Evolutionary conservation across 2,888 invertebrate genomes (phyloP).

Genomic region (Coremacera marginata): DNA sequence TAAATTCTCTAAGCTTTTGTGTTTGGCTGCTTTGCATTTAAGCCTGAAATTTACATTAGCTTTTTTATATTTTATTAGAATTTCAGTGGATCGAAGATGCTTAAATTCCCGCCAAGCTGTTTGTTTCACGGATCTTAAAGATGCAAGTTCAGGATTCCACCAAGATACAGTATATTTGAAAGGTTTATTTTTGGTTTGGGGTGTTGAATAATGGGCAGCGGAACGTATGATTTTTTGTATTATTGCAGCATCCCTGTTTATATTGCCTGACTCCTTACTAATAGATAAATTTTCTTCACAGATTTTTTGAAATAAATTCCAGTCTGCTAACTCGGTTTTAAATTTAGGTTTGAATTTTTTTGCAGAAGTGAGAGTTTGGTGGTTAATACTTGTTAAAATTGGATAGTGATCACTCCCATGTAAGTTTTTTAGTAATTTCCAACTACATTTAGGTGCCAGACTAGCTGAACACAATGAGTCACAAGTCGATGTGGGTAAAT

Average conservation of each 20-base stretch:
- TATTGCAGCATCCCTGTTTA: not conserved
- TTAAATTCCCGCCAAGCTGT: not conserved
- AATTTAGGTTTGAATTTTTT: not conserved
- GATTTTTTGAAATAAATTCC: not conserved
- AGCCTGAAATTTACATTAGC: not conserved
- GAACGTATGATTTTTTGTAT: not conserved
- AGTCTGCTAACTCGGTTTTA: not conserved
- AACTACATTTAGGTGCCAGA: too few species aligned
- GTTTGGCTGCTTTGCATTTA: not conserved
- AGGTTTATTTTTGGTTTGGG: not conserved
- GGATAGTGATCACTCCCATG: too few species aligned
- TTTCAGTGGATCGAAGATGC: too few species aligned
- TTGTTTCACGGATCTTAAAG: not conserved
- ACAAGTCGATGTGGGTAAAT: too few species aligned
- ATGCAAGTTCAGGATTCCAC: not conserved
- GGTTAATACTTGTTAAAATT: too few species aligned
- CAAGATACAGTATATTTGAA: not conserved
- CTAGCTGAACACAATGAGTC: too few species aligned
- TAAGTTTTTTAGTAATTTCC: too few species aligned
- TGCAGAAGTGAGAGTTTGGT: too few species aligned
- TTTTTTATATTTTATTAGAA: too few species aligned
- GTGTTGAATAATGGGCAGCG: not conserved
- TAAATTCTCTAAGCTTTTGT: too few species aligned
- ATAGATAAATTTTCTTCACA: too few species aligned
- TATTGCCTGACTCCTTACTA: too few species aligned